Evolutionary conservation across 1,140 invertebrate species (phyloP), one percentile per base, ranked within the genome.

Genomic region (Neodiprion pinetum): DNA sequence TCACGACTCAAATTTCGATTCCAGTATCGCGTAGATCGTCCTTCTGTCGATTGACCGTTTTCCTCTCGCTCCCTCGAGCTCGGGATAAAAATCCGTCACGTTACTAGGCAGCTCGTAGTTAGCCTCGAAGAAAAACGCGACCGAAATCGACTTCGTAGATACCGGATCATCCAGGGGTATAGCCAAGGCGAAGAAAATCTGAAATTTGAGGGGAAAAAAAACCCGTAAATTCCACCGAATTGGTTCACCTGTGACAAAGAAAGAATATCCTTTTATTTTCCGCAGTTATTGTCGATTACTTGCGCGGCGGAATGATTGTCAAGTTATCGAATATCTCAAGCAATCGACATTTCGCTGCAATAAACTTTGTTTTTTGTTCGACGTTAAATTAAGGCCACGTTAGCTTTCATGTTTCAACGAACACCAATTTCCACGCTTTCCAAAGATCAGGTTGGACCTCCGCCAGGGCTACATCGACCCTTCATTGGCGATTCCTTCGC

Each of bases 91-190:
- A 48, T 82, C 76, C 28, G 49, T 75, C 67, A 76, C 77, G 74
- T 81, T 82, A 17, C 72, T 77, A 23, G 81, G 80, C 74, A 87
- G 72, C 50, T 82, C 72, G 77, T 87, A 88, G 80, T 85, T 85
- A 49, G 83, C 84, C 77, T 87, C 85, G 74, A 85, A 84, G 81
- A 87, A 86, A 71, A 85, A 83, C 48, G 84, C 83, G 17, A 86
- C 80, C 12, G 83, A 84, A 47, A 85, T 83, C 48, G 82, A 75
- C 78, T 84, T 85, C 17, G 81, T 83, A 5, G 83, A 80, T 17
- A 79, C 69, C 9, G 84, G 84, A 79, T 86, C 84, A 74, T 86
- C 84, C 49, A 85, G 67, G 9, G 85, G 83, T 67, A 88, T 78
- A 21, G 83, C 84, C 9, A 85, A 73, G 7, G 85, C 85, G 47